These are phyloP conservation scores for Clarias fuscus DNA, from an alignment of 2,797 vertebrate species.

Conservation along the genomic window DNA sequence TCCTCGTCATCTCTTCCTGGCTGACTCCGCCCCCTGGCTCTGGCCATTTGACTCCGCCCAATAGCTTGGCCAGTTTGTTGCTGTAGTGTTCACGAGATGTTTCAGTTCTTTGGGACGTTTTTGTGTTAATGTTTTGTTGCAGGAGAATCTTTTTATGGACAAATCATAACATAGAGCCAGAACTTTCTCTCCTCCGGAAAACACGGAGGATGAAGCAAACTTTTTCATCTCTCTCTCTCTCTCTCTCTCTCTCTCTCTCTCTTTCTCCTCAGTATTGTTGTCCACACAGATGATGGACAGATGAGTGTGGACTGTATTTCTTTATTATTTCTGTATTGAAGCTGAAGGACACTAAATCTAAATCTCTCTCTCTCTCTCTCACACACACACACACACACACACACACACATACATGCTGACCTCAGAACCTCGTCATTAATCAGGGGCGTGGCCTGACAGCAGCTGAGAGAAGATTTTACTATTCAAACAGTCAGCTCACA, in stretches of 20 bases:
- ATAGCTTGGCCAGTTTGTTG: not conserved
- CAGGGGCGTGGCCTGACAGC: not conserved
- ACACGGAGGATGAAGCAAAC: not conserved
- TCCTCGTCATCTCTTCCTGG: not conserved
- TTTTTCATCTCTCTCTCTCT: constrained; percentile 61
- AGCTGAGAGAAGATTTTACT: constrained; percentile 7
- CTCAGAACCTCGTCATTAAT: not conserved
- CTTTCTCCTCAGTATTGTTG: constrained; percentile 57
- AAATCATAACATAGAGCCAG: not conserved
- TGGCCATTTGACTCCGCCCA: not conserved
- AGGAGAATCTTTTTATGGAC: not conserved
- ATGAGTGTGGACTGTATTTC: not conserved
- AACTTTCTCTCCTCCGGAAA: not conserved
- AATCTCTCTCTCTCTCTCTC: not conserved
- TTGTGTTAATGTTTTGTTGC: not conserved
- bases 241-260: constrained; percentile 14
- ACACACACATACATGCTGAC: not conserved
- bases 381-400: not conserved
- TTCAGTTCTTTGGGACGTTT: not conserved
- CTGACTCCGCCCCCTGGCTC: not conserved
- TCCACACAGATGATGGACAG: not conserved
- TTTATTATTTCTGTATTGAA: constrained; percentile 2
- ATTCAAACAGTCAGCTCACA: not conserved
- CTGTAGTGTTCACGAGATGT: not conserved
- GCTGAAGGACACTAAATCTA: not conserved